phyloP scores from a whole-genome alignment of 1,140 invertebrate species.

The Drosophila santomea region DNA sequence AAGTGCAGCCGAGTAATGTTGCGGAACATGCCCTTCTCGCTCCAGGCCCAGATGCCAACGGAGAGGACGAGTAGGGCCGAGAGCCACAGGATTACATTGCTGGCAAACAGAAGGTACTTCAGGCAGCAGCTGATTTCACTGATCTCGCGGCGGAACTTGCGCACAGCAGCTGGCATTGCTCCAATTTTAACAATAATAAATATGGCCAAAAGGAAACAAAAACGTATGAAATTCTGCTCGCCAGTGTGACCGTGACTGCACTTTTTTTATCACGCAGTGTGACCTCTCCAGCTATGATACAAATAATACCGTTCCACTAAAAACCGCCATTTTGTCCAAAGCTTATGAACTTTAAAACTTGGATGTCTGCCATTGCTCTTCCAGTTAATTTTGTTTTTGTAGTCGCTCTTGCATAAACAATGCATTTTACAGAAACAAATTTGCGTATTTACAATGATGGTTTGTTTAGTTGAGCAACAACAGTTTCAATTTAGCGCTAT shows the following conservation, averaged over 20 bases:
- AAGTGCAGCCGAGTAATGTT: constrained; percentile 95
- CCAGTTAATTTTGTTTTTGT: no score
- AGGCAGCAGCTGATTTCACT: constrained; percentile 98
- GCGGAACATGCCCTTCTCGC: constrained; percentile 97
- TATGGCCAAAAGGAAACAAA: constrained; percentile 32
- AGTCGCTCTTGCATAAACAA: no score
- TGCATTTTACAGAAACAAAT: no score
- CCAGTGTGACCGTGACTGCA: neutral
- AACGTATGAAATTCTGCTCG: constrained; percentile 23
- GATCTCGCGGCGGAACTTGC: constrained; percentile 92
- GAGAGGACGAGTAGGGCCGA: constrained; percentile 93
- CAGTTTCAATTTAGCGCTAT: no score
- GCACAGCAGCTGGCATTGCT: constrained; percentile 83
- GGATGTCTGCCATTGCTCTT: no score
- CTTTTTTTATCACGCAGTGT: no score
- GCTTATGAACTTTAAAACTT: no score
- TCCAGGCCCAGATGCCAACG: constrained; percentile 98
- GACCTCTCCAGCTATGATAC: no score
- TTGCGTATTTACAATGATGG: no score
- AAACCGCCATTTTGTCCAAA: no score
- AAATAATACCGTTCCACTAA: no score
- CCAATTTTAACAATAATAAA: constrained; percentile 39
- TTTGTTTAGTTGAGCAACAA: no score
- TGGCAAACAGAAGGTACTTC: constrained; percentile 98
- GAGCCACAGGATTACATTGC: constrained; percentile 98